phyloP scores from a whole-genome alignment of 2,888 invertebrate species.

The Vanessa cardui region DNA sequence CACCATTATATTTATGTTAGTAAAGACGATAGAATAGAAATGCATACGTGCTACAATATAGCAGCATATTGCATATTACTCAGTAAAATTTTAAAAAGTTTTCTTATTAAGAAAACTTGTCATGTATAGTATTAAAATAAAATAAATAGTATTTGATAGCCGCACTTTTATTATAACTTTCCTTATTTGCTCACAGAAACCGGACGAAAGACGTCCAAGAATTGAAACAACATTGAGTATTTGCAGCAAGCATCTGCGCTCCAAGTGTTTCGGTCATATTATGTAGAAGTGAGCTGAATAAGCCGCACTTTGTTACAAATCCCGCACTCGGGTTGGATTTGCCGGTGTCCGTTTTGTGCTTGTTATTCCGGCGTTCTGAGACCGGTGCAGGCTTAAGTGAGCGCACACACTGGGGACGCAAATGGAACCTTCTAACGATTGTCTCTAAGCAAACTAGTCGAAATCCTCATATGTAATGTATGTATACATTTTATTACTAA shows the following conservation, averaged over 20 bases:
- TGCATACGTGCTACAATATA: too few relatives aligned
- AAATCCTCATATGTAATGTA: neutral
- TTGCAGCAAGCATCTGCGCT: constrained; percentile 62
- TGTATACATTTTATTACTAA: neutral
- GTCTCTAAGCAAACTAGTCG: constrained; percentile 7
- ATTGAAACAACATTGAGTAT: constrained; percentile 62
- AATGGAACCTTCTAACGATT: constrained; percentile 26
- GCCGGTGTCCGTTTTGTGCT: constrained; percentile 71
- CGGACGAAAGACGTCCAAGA: constrained; percentile 23
- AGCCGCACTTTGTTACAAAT: constrained; percentile 77
- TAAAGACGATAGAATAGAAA: too few relatives aligned
- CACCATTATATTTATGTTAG: too few relatives aligned
- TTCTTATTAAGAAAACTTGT: neutral
- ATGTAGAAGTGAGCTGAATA: constrained; percentile 64
- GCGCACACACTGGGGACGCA: constrained; percentile 46
- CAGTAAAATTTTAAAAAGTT: too few relatives aligned
- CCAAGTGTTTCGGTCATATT: constrained; percentile 65
- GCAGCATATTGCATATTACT: too few relatives aligned
- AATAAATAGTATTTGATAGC: neutral
- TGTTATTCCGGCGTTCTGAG: constrained; percentile 67
- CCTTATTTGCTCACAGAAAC: neutral
- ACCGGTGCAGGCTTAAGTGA: constrained; percentile 51
- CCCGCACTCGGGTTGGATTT: constrained; percentile 73
- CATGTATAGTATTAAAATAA: neutral
- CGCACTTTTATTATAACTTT: neutral